Base-by-base conservation (phyloP, 2,797 vertebrate species). In the Pipistrellus pygmaeus region DNA sequence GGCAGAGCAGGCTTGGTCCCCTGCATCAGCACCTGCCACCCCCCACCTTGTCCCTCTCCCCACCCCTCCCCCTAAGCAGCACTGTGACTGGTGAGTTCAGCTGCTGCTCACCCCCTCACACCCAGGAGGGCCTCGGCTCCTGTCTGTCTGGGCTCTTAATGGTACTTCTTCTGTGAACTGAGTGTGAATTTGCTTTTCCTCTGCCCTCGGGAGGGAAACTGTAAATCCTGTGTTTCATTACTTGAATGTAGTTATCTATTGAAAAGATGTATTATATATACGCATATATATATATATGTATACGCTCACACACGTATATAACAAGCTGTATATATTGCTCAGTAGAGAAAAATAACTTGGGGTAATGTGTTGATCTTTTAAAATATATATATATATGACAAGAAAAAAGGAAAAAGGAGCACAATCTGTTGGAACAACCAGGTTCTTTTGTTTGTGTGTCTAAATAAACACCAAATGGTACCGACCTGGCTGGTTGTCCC, bases 161-260 rank as follows among this genome's bases (percentile, higher is more conserved):
- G 91, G 96, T 96, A 98, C 97, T 96, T 96, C 64, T 87, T 95
- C 96, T 97, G 97, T 98, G 97, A 98, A 98, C 98, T 96, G 82
- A 46, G 95, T 98, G 97, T 97, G 97, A 97, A 95, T 98, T 98
- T 93, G 97, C 98, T 97, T 97, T 98, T 95, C 96, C 96, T 97
- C 97, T 96, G 68, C 13, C 76, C 6, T 95, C 85, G 76, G 93
- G 92, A 96, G 98, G 98, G 97, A 98, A 98, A 97, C 93, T 98
- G 98, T 98, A 98, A 98, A 98, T 98, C 98, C 96, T 98, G 94
- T 98, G 97, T 98, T 98, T 97, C 98, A 98, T 98, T 99, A 99
- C 98, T 99, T 99, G 98, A 99, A 99, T 98, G 97, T 98, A 98
- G 98, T 98, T 98, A 97, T 98, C 98, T 98, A 97, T 98, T 97